Base-by-base conservation (phyloP, 2,113 vertebrate genomes). In the Coregonus clupeaformis region DNA sequence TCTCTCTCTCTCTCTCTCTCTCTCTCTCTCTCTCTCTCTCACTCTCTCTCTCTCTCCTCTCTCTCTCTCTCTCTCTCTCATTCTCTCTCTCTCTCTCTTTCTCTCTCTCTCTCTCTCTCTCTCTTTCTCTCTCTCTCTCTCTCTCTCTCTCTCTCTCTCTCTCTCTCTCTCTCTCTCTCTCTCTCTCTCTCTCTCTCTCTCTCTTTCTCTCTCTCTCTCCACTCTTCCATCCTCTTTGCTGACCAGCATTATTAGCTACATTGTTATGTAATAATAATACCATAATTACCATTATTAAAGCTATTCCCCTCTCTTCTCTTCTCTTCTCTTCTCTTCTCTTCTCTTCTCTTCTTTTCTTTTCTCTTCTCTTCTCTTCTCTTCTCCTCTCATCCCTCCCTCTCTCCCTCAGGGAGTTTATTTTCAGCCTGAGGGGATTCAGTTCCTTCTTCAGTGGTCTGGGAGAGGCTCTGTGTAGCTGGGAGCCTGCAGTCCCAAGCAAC, bases 371-470 rank as follows among this genome's bases (percentile, higher is more conserved):
- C 32, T 75, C 6, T 73, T n/a, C 4, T 14, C 0, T 79, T 29
- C 20, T 42, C 36, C 9, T 42, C 36, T 42, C 36, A 42, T 42
- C 36, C 36, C 36, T 42, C 36, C 36, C 67, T 77, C 47, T 69
- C 9, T 69, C 2, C 79, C 70, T 55, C 79, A 94, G 93, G 88
- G 92, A 93, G 83, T 94, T 94, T 77, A 93, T 93, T 73, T 85
- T 77, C 65, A 88, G 80, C 81, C 86, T 98, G 89, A 95, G 91
- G 85, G 91, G 93, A 69, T 96, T 96, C 90, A 94, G 94, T 89
- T 90, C 82, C 75, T 98, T 99, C 89, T 99, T 98, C 81, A 96
- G 93, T 60, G 93, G 91, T 75, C 90, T 99, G 6, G 95, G 96
- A 24, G 95, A 95, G 71, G 93, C 95, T 3, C 82, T 98, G 87